A percentile compares a stretch with the other conserved stretches of the same genome.
Conservation (phyloP, 2,888 invertebrate species). For the Dioctria rufipes region DNA sequence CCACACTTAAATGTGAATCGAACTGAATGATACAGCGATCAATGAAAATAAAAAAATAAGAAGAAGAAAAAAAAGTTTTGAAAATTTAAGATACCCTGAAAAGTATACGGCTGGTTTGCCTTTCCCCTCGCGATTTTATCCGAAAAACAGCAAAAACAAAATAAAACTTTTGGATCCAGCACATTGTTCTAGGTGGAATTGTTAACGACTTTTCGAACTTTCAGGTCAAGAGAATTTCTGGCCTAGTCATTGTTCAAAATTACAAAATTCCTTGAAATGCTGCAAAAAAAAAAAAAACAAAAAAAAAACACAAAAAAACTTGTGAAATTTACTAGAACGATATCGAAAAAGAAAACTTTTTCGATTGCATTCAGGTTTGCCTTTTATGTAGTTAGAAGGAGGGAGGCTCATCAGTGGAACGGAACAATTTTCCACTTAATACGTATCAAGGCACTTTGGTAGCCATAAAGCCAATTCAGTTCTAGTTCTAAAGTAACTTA, state of each 20-base stretch:
- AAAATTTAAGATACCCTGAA: too few species aligned
- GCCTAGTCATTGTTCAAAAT: slow-evolving; percentile 52
- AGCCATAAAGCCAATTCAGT: background rate
- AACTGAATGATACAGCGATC: slow-evolving; percentile 42
- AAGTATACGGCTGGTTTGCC: background rate
- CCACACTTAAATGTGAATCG: slow-evolving; percentile 31
- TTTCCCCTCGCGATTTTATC: background rate
- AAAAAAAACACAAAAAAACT: background rate
- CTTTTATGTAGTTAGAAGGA: background rate
- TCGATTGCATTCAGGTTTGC: slow-evolving; percentile 29
- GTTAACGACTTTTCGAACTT: slow-evolving; percentile 44
- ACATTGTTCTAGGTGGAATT: slow-evolving; percentile 37
- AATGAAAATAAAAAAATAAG: slow-evolving; percentile 15
- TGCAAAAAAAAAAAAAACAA: background rate
- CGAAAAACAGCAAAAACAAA: slow-evolving; percentile 15
- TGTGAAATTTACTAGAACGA: slow-evolving; percentile 32
- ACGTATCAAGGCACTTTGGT: background rate
- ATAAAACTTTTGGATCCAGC: slow-evolving; percentile 1
- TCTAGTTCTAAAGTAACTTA: background rate
- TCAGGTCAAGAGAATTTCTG: slow-evolving; percentile 45
- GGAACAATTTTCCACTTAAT: slow-evolving; percentile 29
- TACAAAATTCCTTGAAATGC: slow-evolving; percentile 36
- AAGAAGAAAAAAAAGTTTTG: background rate
- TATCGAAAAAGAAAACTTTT: slow-evolving; percentile 29
- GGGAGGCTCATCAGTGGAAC: slow-evolving; percentile 6